Evolutionary conservation across 2,797 vertebrate species (phyloP).

Genomic region (Helarctos malayanus): DNA sequence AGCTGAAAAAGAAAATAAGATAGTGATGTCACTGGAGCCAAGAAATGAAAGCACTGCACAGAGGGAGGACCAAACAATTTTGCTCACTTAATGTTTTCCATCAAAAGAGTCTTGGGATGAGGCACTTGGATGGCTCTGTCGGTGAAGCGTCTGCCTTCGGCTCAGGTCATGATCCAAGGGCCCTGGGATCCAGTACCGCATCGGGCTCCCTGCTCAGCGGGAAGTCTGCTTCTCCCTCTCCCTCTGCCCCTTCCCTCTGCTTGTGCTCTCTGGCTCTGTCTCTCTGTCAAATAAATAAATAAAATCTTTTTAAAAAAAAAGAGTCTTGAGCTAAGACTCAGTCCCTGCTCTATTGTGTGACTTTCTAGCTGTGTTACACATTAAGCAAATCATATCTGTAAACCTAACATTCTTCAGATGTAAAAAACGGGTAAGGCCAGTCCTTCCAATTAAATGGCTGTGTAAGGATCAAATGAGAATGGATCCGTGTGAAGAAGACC

Average conservation of each 20-base stretch:
- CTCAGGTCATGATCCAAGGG: no score
- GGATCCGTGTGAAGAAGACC: neutral
- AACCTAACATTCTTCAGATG: neutral
- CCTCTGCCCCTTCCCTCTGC: no score
- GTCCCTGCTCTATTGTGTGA: neutral
- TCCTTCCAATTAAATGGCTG: neutral
- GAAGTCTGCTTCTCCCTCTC: no score
- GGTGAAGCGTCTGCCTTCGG: no score
- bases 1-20: constrained; percentile 27
- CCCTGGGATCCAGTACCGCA: no score
- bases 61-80: neutral
- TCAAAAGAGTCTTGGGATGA: neutral
- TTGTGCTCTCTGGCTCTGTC: no score
- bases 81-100: neutral
- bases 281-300: no score
- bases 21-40: neutral
- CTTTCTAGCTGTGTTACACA: neutral
- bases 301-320: neutral
- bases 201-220: no score
- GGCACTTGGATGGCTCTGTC: no score
- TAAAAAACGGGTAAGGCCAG: neutral
- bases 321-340: neutral
- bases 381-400: neutral
- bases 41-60: constrained; percentile 25
- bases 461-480: constrained; percentile 13